Percentiles rank a stretch among this genome's conserved stretches.
Evolutionary conservation across 2,888 invertebrate species (phyloP).

Genomic region (Hirtodrosophila duncani): DNA sequence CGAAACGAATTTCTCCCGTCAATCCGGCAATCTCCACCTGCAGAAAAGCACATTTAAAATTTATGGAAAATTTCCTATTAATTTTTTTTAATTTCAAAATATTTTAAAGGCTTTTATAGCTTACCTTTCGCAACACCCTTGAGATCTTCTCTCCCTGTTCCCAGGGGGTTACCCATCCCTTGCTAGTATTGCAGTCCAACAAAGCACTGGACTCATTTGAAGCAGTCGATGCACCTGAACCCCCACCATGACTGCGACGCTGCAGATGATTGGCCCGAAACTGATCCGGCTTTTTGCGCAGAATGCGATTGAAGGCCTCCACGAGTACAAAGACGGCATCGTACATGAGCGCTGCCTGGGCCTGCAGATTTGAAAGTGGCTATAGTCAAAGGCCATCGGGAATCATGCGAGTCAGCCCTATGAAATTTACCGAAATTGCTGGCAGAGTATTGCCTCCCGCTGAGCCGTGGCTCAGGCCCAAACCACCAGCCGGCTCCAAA

Average conservation of each 20-base stretch:
- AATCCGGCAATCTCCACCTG: slow-evolving; percentile 94
- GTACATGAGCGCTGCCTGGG: slow-evolving; percentile 96
- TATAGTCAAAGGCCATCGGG: neutral
- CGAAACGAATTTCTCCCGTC: slow-evolving; percentile 93
- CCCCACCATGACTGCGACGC: slow-evolving; percentile 82
- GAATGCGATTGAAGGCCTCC: slow-evolving; percentile 91
- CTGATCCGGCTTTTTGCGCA: slow-evolving; percentile 92
- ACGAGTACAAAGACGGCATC: slow-evolving; percentile 95
- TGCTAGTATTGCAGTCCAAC: slow-evolving; percentile 91
- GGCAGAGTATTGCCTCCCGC: slow-evolving; percentile 81
- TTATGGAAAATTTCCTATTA: too few species aligned
- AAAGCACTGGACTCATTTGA: slow-evolving; percentile 58
- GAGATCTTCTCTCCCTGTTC: slow-evolving; percentile 95
- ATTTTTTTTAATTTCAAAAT: neutral
- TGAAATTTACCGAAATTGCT: slow-evolving; percentile 87
- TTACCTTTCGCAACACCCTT: slow-evolving; percentile 84
- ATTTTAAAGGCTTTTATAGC: slow-evolving; percentile 22
- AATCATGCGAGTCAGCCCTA: neutral
- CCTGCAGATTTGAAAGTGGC: too few species aligned
- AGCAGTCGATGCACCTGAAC: slow-evolving; percentile 52
- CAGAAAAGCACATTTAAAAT: too few species aligned
- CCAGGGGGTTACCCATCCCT: slow-evolving; percentile 91
- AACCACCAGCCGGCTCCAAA: slow-evolving; percentile 86
- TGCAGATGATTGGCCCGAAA: slow-evolving; percentile 85
- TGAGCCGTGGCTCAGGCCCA: slow-evolving; percentile 73